Evolutionary conservation across 2,113 vertebrate genomes (phyloP), one percentile per base, ranked within the genome.

Genomic region (Boulengeromyrus knoepffleri): DNA sequence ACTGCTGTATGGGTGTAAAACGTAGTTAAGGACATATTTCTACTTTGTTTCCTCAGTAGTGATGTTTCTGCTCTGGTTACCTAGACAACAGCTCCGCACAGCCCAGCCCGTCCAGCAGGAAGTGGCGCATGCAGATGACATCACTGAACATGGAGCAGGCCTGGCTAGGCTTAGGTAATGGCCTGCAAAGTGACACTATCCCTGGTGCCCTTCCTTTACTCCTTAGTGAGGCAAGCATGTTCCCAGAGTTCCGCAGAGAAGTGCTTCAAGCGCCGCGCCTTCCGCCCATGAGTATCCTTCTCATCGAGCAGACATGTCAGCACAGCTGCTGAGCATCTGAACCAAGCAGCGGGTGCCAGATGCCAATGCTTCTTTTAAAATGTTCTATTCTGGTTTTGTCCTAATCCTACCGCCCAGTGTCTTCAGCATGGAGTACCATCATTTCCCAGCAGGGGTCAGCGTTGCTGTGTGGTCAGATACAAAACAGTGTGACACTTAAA

Each of bases 151-250:
- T 89, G 90, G 92, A 94, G 0, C 89, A 92, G 1, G 91, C 53
- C 0, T 94, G 94, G 93, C 93, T 92, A 42, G 93, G 93, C 3
- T 91, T 92, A 50, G 92, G 94, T 94, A 93, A 49, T 45, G 24
- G 58, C 15, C 19, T 27, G 9, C 47, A n/a, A 39, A 89, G 85
- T 31, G 27, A 19, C n/a, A 19, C 19, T 17, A 1, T 24, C 4
- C 12, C 36, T 3, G 3, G 42, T 88, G 52, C 31, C 36, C 31
- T 15, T 77, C 70, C 12, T 77, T 31, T 39, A 77, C 31, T 42
- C 36, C 13, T 39, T 19, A 42, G 74, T 80, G 12, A 36, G 27
- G n/a, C 0, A 1, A 36, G 66, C 66, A 12, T 27, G n/a, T 74
- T 31, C 27, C n/a, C 66, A 74, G 13, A 74, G 27, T 31, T 27